phyloP scores from a whole-genome alignment of 2,113 vertebrate genomes.

The Cariama cristata region DNA sequence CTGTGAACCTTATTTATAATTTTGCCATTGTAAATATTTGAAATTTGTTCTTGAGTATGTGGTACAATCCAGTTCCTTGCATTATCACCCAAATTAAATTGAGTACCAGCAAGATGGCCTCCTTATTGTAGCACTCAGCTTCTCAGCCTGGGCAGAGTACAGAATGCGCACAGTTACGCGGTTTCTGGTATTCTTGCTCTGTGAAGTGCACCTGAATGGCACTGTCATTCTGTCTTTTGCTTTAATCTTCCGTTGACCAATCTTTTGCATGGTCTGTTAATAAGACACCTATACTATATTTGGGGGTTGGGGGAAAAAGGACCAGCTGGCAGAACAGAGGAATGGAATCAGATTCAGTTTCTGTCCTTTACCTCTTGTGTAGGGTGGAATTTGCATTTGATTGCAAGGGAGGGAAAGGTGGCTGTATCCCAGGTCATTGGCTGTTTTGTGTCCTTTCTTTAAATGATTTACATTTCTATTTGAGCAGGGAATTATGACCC shows the following conservation, averaged over 20 bases:
- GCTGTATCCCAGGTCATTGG: background rate
- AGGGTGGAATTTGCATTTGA: background rate
- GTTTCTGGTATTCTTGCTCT: background rate
- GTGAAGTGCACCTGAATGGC: background rate
- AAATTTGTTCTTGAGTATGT: background rate
- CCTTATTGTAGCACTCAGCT: background rate
- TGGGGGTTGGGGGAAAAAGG: rapidly evolving
- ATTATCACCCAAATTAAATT: background rate
- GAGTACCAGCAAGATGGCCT: background rate
- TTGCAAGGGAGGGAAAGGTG: background rate
- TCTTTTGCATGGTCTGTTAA: background rate
- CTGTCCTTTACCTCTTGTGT: background rate
- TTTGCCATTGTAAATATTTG: background rate
- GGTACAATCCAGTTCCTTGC: background rate
- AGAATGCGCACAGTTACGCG: rapidly evolving
- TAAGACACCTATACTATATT: background rate
- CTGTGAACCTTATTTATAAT: background rate
- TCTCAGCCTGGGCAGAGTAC: background rate
- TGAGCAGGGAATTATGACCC: background rate
- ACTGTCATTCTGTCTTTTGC: background rate
- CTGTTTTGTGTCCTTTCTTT: background rate
- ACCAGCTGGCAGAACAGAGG: background rate
- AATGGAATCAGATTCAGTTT: background rate
- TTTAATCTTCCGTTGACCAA: background rate
- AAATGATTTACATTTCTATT: background rate